Conservation (phyloP, 2,888 invertebrate species). For the Miltochrista miniata region DNA sequence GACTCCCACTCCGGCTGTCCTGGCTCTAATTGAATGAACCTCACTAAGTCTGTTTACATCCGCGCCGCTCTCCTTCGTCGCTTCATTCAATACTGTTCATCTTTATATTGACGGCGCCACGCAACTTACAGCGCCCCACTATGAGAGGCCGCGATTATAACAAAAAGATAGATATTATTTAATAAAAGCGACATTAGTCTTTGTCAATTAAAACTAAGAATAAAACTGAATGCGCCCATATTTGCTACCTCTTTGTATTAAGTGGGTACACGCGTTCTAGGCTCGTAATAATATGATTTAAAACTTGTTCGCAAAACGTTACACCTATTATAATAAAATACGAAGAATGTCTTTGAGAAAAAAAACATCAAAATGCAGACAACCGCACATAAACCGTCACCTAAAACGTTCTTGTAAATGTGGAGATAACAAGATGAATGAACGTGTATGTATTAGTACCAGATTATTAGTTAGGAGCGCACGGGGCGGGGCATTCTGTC, state of each 20-base stretch:
- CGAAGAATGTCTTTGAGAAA: conserved; percentile 35
- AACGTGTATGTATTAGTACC: conserved; percentile 45
- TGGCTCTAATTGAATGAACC: conserved; percentile 74
- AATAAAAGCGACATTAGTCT: conserved; percentile 18
- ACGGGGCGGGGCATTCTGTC: conserved; percentile 33
- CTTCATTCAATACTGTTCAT: conserved; percentile 29
- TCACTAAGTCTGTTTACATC: conserved; percentile 71
- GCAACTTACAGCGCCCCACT: conserved; percentile 22
- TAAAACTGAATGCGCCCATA: conserved; percentile 29
- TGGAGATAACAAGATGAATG: conserved; percentile 51
- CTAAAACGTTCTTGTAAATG: conserved; percentile 45
- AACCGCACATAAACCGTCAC: conserved; percentile 47
- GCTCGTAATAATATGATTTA: conserved; percentile 31
- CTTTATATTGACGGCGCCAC: conserved; percentile 14
- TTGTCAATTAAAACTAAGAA: conserved; percentile 27
- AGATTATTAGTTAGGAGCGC: conserved; percentile 8
- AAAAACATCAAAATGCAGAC: conserved; percentile 48
- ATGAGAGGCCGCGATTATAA: conserved; percentile 18
- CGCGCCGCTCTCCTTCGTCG: conserved; percentile 49
- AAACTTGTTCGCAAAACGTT: conserved; percentile 46
- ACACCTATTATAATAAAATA: conserved; percentile 24
- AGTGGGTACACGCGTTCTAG: conserved; percentile 21
- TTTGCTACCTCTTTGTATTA: conserved; percentile 27
- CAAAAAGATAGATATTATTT: conserved; percentile 15
- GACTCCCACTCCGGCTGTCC: conserved; percentile 69